Base-by-base conservation (phyloP, 2,888 invertebrate species). In the Cyaniris semiargus region DNA sequence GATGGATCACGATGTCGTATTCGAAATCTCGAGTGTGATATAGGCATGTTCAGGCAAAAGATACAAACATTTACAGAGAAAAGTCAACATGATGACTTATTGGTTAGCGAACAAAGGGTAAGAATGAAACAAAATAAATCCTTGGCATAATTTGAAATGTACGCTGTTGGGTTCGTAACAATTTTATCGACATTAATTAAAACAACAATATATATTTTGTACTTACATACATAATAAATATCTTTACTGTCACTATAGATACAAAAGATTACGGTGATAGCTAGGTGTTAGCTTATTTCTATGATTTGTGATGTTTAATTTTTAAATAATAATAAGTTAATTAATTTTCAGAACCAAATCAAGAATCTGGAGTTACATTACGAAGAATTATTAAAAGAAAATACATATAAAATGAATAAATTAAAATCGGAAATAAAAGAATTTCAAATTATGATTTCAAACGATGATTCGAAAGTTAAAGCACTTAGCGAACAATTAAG, bases 1-100 rank as follows among this genome's bases (percentile, higher is more conserved):
- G 95, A 96, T n/a, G 96, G 95, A 0, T 89, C 95, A 0, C 96
- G 95, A 85, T 96, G 96, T 48, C 95, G 97, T 81, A 95, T 95
- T 78, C 95, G 95, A 84, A 96, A 96, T 76, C 87, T 97, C 31
- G 96, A 96, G 82, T 95, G 95, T 78, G 97, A 97, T 79, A 86
- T 95, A 18, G 90, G 90, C 0, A 90, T 90, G 0, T 88, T 95
- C 48, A 95, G 95, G 84, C 93, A 94, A 56, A 96, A 96, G 82
- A 91, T 96, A 79, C 90, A 91, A 60, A 94, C 95, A 1, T 87
- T 96, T 79, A 92, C 95, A 38, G 95, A 96, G 79, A 96, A 96
- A 84, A 95, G 95, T 77, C 94, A 94, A 53, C 95, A 95, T 81
- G 96, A 96, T 82, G 95, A 96, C 81, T 88, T 95, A 77, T 89